Base-by-base conservation (phyloP, 2,113 vertebrate species). In the Leptodactylus fuscus region DNA sequence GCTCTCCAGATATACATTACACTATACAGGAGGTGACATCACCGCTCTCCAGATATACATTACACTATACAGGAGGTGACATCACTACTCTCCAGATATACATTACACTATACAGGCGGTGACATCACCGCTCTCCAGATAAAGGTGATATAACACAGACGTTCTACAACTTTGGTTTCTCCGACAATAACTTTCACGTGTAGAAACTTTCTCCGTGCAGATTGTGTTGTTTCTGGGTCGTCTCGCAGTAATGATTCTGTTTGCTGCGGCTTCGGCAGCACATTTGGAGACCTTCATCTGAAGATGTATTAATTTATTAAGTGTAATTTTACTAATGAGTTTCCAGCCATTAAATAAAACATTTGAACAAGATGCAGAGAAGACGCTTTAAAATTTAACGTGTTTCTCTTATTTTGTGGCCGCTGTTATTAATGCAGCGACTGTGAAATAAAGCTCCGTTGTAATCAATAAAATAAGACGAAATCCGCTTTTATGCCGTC, bases 401-500 rank as follows among this genome's bases (percentile, higher is more conserved):
- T 49, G 65, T 71, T 86, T 73, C 51, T 71, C 27, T 79, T 81
- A 55, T 58, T 80, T 85, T 70, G 62, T 34, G 27, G 18, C 12
- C 5, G 8, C 76, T 73, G 76, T 86, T 86, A 86, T 81, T 80
- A 86, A 86, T 86, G 84, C 84, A 81, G 79, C 15, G 84, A 29
- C 76, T 73, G 48, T 71, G 83, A 85, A 70, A 79, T 70, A 85
- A 80, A 85, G 69, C 84, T 51, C 73, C 70, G 75, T 79, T 81
- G 84, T 81, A 86, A 86, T 86, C 84, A 86, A 86, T 86, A 86
- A 86, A 86, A 86, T 80, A 86, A 81, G 84, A 86, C 84, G 10
- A 60, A 62, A 86, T 86, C 65, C 16, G 84, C 84, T 86, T 86
- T 86, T 81, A 86, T 86, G 51, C 18, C 36, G 36, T 86, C 84